Conservation (phyloP, 1,140 invertebrate species). For the Aphis gossypii region DNA sequence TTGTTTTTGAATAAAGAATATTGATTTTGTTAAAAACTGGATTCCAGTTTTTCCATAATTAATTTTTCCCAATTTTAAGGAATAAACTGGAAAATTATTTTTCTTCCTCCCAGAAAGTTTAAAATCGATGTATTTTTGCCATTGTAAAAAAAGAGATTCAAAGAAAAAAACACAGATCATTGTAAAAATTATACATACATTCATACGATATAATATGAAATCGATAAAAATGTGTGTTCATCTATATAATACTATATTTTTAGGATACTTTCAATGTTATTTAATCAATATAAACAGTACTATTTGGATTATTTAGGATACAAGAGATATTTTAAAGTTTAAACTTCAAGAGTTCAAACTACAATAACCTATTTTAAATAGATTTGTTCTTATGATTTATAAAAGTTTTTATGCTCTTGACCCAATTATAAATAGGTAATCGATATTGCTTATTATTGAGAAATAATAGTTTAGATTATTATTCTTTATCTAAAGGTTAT, state of each 20-base stretch:
- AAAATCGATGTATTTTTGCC: too few relatives aligned
- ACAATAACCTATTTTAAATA: neutral
- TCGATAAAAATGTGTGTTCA: too few relatives aligned
- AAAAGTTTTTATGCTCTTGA: neutral
- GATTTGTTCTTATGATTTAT: neutral
- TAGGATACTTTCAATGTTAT: neutral
- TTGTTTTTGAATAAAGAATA: neutral
- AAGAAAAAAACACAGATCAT: too few relatives aligned
- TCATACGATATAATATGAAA: too few relatives aligned
- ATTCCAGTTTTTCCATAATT: too few relatives aligned
- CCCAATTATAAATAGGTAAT: neutral
- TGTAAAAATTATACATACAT: too few relatives aligned
- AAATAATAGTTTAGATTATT: neutral
- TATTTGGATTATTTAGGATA: neutral
- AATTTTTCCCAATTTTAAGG: too few relatives aligned
- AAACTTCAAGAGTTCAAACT: neutral
- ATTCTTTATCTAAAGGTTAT: neutral
- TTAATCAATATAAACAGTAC: neutral
- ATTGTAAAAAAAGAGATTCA: too few relatives aligned
- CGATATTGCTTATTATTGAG: neutral
- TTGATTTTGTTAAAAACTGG: too few relatives aligned
- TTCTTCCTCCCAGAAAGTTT: too few relatives aligned
- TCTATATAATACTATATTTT: neutral
- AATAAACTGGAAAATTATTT: too few relatives aligned
- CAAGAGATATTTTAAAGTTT: neutral